Conservation (phyloP, 2,888 invertebrate species). For the Eupithecia inturbata region DNA sequence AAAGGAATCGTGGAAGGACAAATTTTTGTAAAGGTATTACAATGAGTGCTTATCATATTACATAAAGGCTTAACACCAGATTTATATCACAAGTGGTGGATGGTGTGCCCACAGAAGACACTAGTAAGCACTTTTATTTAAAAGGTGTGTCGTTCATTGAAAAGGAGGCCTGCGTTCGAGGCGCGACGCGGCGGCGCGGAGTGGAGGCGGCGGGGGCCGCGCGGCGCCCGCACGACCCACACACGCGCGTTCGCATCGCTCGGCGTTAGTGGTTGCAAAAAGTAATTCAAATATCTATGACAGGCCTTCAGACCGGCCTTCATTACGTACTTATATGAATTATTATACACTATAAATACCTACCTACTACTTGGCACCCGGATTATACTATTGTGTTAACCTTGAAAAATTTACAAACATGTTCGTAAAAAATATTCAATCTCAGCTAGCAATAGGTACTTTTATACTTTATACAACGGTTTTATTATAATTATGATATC, state of each 20-base stretch:
- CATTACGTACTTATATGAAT: not conserved
- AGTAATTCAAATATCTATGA: not conserved
- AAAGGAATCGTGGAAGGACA: not conserved
- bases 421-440: constrained; percentile 35
- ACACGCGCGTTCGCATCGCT: not conserved
- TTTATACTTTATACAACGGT: not conserved
- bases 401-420: constrained; percentile 31
- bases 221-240: not conserved
- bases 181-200: too few relatives aligned
- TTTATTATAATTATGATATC: not conserved
- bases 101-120: not conserved
- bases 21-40: not conserved
- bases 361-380: constrained; percentile 36
- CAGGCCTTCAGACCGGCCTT: not conserved
- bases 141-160: not conserved
- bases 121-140: not conserved
- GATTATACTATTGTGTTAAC: constrained; percentile 21
- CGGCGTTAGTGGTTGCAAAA: not conserved
- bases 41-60: not conserved
- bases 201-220: not conserved
- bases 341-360: constrained; percentile 22
- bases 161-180: not conserved
- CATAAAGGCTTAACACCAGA: not conserved
- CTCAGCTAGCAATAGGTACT: constrained; percentile 5
- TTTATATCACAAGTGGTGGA: not conserved